Conservation (phyloP, 2,113 vertebrate genomes). For the Todiramphus saurophagus region DNA sequence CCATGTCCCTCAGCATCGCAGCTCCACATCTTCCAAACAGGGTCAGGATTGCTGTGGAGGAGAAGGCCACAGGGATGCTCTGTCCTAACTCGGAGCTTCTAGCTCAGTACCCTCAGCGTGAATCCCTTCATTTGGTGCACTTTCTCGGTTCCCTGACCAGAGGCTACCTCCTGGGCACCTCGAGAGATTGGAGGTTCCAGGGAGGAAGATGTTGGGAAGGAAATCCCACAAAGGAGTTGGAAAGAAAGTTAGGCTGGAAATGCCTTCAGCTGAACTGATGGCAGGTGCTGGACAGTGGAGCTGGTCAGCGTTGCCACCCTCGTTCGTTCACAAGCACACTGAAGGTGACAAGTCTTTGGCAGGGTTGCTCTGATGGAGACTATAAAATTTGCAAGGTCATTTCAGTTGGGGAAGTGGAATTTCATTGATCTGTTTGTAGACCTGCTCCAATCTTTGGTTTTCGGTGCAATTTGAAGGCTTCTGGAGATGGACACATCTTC, state of each 20-base stretch:
- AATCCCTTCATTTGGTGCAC: no score
- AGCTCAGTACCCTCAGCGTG: neutral
- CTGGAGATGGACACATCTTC: fast-evolving
- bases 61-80: neutral
- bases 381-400: neutral
- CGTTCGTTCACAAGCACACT: fast-evolving
- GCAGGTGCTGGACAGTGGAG: neutral
- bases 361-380: neutral
- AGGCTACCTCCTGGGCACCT: neutral
- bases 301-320: neutral
- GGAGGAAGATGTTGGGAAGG: neutral
- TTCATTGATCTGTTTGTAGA: neutral
- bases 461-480: neutral
- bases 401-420: neutral
- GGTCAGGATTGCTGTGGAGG: neutral
- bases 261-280: neutral
- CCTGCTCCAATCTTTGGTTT: neutral
- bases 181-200: neutral
- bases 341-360: neutral
- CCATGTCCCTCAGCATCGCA: neutral
- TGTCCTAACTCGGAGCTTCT: neutral
- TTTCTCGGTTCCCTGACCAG: no score
- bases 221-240: neutral
- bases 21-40: neutral
- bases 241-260: neutral